Percentiles rank a stretch among this genome's conserved stretches.
Evolutionary conservation across 2,797 vertebrate genomes (phyloP).

Genomic region (Dromococcyx pavoninus): DNA sequence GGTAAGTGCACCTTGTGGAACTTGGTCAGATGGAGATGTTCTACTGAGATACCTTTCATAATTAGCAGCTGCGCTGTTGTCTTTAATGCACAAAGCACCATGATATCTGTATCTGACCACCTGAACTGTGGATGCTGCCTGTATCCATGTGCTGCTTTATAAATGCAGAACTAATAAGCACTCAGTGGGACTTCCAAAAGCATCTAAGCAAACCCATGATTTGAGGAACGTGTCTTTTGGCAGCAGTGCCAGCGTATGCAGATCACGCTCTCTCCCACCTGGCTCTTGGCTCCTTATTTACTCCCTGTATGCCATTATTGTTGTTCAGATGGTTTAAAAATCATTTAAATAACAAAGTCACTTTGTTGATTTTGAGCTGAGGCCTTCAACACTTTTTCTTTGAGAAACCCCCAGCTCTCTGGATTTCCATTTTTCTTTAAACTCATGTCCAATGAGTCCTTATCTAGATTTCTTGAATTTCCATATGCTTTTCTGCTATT

Average conservation of each 20-base stretch:
- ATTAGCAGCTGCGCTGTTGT: background rate
- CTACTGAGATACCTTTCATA: background rate
- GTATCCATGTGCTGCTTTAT: background rate
- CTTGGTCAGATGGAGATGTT: background rate
- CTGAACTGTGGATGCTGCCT: background rate
- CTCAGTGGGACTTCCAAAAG: background rate
- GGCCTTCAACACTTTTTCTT: background rate
- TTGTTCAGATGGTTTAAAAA: background rate
- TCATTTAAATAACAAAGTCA: background rate
- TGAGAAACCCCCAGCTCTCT: background rate
- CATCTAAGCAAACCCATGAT: background rate
- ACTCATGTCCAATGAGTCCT: background rate
- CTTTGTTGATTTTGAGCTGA: background rate
- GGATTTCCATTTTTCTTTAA: background rate
- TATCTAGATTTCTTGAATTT: background rate
- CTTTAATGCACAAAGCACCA: background rate
- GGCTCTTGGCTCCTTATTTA: background rate
- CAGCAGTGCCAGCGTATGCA: background rate
- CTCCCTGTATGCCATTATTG: background rate
- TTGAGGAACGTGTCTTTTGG: background rate
- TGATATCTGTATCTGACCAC: background rate
- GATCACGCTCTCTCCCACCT: background rate
- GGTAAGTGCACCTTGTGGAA: conserved; percentile 73
- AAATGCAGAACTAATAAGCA: background rate
- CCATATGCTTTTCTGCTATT: background rate